phyloP scores from a whole-genome alignment of 2,113 vertebrate species.

The Gobius niger region DNA sequence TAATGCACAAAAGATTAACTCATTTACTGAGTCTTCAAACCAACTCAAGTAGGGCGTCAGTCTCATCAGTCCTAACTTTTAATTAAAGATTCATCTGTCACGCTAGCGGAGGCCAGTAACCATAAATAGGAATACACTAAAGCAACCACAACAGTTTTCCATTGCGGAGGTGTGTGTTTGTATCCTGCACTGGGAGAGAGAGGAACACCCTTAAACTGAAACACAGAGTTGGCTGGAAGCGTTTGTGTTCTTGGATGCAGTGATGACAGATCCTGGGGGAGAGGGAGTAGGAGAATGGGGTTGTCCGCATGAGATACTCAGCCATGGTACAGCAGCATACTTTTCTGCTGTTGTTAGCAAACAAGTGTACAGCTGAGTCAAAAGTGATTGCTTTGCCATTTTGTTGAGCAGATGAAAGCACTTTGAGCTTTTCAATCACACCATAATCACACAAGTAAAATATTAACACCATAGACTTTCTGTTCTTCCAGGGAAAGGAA shows the following conservation, averaged over 20 bases:
- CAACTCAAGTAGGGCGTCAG: slow-evolving; percentile 1
- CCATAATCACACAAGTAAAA: slow-evolving; percentile 38
- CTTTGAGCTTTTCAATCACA: slow-evolving; percentile 23
- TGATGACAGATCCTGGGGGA: slow-evolving; percentile 45
- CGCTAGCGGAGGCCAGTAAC: slow-evolving; percentile 20
- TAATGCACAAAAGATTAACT: neutral
- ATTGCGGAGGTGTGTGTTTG: slow-evolving; percentile 22
- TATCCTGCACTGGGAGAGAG: slow-evolving; percentile 22
- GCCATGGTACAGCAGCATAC: slow-evolving; percentile 23
- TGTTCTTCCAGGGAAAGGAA: slow-evolving; percentile 19
- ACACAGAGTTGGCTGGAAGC: slow-evolving; percentile 30
- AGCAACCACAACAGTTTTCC: slow-evolving; percentile 33
- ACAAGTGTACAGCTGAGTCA: neutral
- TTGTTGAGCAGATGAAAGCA: slow-evolving; percentile 23
- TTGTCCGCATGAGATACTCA: slow-evolving; percentile 31
- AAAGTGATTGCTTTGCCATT: neutral
- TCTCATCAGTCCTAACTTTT: neutral
- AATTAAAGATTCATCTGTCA: slow-evolving; percentile 16
- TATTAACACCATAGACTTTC: slow-evolving; percentile 40
- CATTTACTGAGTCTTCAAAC: neutral
- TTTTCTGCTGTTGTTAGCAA: slow-evolving; percentile 15
- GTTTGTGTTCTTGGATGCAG: slow-evolving; percentile 13
- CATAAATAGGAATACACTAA: slow-evolving; percentile 40
- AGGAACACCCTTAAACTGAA: slow-evolving; percentile 55
- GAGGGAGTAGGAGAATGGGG: slow-evolving; percentile 38